A percentile compares a stretch with the other conserved stretches of the same genome.
Evolutionary conservation across 2,113 vertebrate species (phyloP).

Genomic region (Cyanoderma ruficeps): DNA sequence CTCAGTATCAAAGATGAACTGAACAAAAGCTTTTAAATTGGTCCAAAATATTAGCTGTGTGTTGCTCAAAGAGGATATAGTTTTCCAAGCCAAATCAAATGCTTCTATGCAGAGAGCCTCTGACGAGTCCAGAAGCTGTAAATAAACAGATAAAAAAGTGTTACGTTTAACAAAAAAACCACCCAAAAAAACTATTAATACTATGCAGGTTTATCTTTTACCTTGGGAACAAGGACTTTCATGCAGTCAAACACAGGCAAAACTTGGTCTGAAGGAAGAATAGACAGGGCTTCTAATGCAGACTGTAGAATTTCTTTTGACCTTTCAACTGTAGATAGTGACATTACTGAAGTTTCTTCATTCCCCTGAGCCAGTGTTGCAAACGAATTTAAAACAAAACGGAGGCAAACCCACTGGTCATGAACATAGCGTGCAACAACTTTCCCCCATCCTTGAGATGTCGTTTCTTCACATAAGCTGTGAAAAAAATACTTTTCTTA

Average conservation of each 20-base stretch:
- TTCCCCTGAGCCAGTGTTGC: neutral
- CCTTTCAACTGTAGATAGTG: neutral
- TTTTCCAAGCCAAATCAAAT: conserved; percentile 85
- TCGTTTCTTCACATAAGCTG: conserved; percentile 65
- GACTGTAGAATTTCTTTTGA: conserved; percentile 56
- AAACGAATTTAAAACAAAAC: conserved; percentile 72
- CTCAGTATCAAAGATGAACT: conserved; percentile 79
- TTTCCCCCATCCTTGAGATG: conserved; percentile 86
- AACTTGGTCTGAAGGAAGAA: conserved; percentile 85
- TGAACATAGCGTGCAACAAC: conserved; percentile 80
- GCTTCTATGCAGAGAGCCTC: conserved; percentile 84
- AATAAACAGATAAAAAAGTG: neutral
- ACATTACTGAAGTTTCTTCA: neutral
- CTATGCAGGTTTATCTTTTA: conserved; percentile 16
- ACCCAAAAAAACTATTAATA: neutral
- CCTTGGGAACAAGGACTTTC: conserved; percentile 83
- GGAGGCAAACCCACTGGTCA: conserved; percentile 89
- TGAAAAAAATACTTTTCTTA: neutral
- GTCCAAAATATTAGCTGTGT: conserved; percentile 92
- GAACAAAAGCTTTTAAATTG: conserved; percentile 85
- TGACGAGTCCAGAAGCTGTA: conserved; percentile 76
- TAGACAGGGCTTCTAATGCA: conserved; percentile 82
- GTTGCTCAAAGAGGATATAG: conserved; percentile 82
- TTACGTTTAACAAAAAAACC: neutral
- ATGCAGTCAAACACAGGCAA: conserved; percentile 86